These are phyloP conservation scores for Drosophila recens DNA, from an alignment of 2,888 invertebrate species.

Conservation along the genomic window DNA sequence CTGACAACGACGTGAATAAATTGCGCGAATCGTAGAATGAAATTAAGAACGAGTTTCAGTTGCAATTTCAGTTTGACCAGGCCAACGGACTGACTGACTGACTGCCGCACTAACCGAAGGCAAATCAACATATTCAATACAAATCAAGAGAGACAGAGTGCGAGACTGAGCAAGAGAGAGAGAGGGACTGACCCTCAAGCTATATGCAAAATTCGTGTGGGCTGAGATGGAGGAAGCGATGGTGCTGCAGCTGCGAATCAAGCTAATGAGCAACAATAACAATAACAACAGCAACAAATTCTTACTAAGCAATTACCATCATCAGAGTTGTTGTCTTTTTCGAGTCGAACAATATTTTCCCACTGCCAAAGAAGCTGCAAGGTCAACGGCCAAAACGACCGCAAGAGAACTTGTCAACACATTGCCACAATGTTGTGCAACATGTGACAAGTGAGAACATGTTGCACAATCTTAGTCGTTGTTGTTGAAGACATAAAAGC, in stretches of 20 bases:
- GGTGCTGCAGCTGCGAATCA: constrained; percentile 53
- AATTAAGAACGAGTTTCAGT: constrained; percentile 76
- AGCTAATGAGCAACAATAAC: constrained; percentile 53
- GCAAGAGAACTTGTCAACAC: constrained; percentile 58
- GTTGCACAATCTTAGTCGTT: constrained; percentile 10
- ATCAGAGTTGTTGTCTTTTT: constrained; percentile 41
- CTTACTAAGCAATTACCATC: constrained; percentile 63
- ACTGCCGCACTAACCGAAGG: constrained; percentile 12
- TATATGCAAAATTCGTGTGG: constrained; percentile 30
- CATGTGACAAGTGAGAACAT: constrained; percentile 27
- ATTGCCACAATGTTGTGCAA: constrained; percentile 61
- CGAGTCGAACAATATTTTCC: constrained; percentile 49
- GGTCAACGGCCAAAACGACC: constrained; percentile 60
- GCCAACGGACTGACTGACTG: constrained; percentile 25
- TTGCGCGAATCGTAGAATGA: constrained; percentile 64
- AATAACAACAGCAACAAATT: constrained; percentile 6
- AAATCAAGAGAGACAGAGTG: constrained; percentile 4
- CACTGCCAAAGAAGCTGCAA: constrained; percentile 65
- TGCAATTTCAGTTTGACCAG: constrained; percentile 32
- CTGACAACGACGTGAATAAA: constrained; percentile 57
- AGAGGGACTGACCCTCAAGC: constrained; percentile 7
- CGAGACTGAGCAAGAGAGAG: not conserved
- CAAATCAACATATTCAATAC: constrained; percentile 31
- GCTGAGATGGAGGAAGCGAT: constrained; percentile 53
- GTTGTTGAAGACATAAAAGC: constrained; percentile 13